These are phyloP conservation scores for Proisotoma minuta DNA, from an alignment of 2,888 invertebrate genomes.

Conservation along the genomic window DNA sequence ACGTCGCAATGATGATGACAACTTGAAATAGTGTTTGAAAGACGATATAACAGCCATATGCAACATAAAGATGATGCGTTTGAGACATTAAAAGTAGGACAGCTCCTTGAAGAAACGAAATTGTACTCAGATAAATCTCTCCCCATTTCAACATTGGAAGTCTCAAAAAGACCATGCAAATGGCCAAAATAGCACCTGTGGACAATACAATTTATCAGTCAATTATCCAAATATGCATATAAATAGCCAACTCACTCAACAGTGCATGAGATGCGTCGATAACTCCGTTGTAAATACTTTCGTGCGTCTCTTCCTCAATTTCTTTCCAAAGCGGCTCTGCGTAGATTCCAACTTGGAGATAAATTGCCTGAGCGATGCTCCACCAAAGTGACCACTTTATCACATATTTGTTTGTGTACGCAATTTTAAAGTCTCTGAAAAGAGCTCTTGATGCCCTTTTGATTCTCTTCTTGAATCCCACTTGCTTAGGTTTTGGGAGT, in stretches of 20 bases:
- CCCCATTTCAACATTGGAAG: constrained; percentile 57
- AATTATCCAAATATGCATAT: background rate
- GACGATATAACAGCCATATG: constrained; percentile 69
- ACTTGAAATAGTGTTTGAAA: constrained; percentile 75
- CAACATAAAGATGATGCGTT: constrained; percentile 61
- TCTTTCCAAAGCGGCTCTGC: constrained; percentile 30
- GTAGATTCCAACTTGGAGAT: constrained; percentile 34
- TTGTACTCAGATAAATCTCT: constrained; percentile 54
- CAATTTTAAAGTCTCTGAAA: constrained; percentile 58
- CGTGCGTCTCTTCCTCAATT: constrained; percentile 36
- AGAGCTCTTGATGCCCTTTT: constrained; percentile 51
- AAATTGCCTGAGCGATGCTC: constrained; percentile 27
- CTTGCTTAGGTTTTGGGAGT: background rate
- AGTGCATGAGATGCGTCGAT: constrained; percentile 68
- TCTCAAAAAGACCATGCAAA: constrained; percentile 54
- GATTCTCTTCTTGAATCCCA: constrained; percentile 17
- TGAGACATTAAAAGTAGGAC: constrained; percentile 57
- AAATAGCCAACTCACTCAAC: constrained; percentile 56
- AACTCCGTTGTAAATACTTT: constrained; percentile 55
- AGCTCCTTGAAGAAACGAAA: constrained; percentile 54
- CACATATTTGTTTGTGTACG: constrained; percentile 60
- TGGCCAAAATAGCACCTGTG: constrained; percentile 49
- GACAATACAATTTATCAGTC: constrained; percentile 4
- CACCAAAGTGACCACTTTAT: constrained; percentile 65
- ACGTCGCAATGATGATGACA: constrained; percentile 70